Percentiles rank a stretch among this genome's conserved stretches.
phyloP scores from a whole-genome alignment of 1,140 invertebrate species.

The Drosophila orosa region DNA sequence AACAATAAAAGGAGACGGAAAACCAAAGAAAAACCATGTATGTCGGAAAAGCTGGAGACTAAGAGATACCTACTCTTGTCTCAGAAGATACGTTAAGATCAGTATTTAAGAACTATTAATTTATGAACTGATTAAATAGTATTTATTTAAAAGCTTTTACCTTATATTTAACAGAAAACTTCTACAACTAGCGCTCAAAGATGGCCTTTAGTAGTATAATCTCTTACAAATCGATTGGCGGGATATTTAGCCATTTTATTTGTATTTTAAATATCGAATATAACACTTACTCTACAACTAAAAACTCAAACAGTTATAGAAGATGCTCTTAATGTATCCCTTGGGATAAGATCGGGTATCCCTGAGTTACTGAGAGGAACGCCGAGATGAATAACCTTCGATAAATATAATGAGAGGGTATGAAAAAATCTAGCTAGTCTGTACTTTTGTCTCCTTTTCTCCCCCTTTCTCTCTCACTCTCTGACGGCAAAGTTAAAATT shows the following conservation, averaged over 20 bases:
- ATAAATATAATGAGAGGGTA: conserved; percentile 15
- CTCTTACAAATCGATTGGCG: no score
- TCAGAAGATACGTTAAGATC: background rate
- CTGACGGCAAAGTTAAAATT: conserved; percentile 69
- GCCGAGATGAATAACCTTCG: background rate
- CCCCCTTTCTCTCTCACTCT: conserved; percentile 23
- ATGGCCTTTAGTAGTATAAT: no score
- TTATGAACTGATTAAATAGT: background rate
- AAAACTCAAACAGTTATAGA: no score
- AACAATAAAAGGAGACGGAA: conserved; percentile 20
- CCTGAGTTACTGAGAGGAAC: background rate
- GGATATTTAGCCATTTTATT: no score
- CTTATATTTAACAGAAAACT: no score
- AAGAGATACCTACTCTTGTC: background rate
- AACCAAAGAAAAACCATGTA: background rate
- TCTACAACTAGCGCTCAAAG: no score
- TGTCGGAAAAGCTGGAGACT: background rate
- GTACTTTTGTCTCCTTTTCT: conserved; percentile 33
- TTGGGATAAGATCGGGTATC: background rate
- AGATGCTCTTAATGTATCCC: no score
- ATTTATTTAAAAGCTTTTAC: no score
- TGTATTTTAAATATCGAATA: no score
- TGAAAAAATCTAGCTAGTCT: conserved; percentile 15
- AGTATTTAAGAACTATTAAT: background rate
- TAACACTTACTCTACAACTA: no score